Evolutionary conservation across 2,888 invertebrate species (phyloP).

Genomic region (Epicampocera succincta): DNA sequence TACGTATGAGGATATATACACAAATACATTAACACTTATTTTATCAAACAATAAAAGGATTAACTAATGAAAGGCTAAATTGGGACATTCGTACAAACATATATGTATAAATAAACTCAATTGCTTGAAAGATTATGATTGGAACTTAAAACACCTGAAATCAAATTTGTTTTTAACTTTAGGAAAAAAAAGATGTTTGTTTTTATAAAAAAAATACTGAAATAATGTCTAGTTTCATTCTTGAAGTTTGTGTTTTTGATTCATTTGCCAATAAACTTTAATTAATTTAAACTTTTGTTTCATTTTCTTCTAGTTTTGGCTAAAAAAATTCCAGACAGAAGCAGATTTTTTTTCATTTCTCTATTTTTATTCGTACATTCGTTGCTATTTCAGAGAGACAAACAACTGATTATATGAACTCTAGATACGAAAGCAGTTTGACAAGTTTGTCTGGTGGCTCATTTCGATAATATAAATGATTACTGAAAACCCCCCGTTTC

Average conservation of each 20-base stretch:
- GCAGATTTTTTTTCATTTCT: conserved; percentile 36
- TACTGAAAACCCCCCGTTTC: too few relatives aligned
- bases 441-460: conserved; percentile 10
- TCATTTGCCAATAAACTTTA: neutral
- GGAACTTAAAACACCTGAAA: too few relatives aligned
- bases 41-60: too few relatives aligned
- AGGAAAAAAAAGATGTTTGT: too few relatives aligned
- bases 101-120: too few relatives aligned
- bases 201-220: too few relatives aligned
- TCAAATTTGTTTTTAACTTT: neutral
- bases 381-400: conserved; percentile 43
- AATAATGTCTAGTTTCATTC: neutral
- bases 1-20: too few relatives aligned
- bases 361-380: conserved; percentile 15
- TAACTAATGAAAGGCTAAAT: too few relatives aligned
- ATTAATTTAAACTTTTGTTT: conserved; percentile 10
- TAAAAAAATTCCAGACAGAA: conserved; percentile 62
- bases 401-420: conserved; percentile 51
- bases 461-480: too few relatives aligned
- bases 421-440: neutral
- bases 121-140: too few relatives aligned
- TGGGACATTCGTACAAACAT: too few relatives aligned
- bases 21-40: too few relatives aligned
- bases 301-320: conserved; percentile 26
- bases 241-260: neutral